phyloP scores from a whole-genome alignment of 2,888 invertebrate species.

The Cryptosula pallasiana region DNA sequence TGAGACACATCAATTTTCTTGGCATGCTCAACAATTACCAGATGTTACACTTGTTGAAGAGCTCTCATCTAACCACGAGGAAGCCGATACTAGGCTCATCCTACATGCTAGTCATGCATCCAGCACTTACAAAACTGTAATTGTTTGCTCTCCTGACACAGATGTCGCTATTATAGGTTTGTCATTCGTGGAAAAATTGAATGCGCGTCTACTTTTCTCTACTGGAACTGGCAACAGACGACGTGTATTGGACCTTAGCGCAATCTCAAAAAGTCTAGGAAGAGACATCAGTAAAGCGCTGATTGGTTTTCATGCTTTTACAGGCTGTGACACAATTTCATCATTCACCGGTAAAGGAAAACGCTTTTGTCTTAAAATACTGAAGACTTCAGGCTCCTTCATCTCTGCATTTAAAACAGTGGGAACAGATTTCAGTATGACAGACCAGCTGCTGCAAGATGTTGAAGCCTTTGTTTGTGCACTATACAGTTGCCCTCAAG shows the following conservation, averaged over 20 bases:
- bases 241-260: not conserved
- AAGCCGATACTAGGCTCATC: conserved; percentile 22
- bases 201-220: not conserved
- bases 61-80: conserved; percentile 8
- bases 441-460: not conserved
- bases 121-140: not conserved
- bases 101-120: conserved; percentile 19
- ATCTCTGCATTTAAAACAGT: not conserved
- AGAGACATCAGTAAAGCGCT: not conserved
- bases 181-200: not conserved
- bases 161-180: conserved; percentile 22
- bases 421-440: not conserved
- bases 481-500: not conserved
- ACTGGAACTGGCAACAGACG: conserved; percentile 8
- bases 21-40: too few species aligned
- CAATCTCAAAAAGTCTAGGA: not conserved
- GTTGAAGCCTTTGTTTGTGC: not conserved
- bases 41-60: too few species aligned
- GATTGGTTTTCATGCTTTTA: conserved; percentile 15
- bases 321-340: conserved; percentile 20
- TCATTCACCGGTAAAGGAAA: conserved; percentile 12
- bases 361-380: not conserved
- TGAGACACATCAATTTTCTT: too few species aligned
- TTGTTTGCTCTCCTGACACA: conserved; percentile 13
- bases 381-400: not conserved